Percentiles rank a stretch among this genome's conserved stretches.
Conservation (phyloP, 2,797 vertebrate species). For the Heteromormyrus szaboi region DNA sequence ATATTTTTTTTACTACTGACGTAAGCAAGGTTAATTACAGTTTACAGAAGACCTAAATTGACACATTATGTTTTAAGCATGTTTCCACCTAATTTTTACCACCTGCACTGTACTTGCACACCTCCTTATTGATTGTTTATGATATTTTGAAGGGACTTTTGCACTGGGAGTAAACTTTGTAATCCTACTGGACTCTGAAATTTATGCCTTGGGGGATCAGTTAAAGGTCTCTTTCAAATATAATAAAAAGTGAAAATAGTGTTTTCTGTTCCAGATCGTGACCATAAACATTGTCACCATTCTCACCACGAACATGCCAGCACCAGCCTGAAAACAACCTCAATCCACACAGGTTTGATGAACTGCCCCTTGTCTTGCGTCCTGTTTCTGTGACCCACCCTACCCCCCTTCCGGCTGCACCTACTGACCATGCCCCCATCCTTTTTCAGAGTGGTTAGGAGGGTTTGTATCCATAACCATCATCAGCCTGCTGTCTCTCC, state of each 20-base stretch:
- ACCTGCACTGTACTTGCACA: not conserved
- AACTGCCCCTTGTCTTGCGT: not conserved
- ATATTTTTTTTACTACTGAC: not conserved
- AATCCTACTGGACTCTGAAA: not conserved
- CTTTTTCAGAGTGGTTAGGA: constrained; percentile 79
- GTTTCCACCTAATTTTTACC: not conserved
- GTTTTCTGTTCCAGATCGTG: constrained; percentile 38
- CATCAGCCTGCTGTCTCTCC: constrained; percentile 87
- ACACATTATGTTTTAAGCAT: not conserved
- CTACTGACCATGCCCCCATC: not conserved
- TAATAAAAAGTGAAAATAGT: not conserved
- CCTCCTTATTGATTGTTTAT: not conserved
- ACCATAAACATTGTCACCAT: constrained; percentile 36
- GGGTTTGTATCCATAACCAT: constrained; percentile 88
- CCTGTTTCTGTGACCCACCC: not conserved
- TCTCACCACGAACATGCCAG: constrained; percentile 24
- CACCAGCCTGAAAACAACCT: constrained; percentile 22
- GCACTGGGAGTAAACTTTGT: constrained; percentile 23
- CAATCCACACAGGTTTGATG: constrained; percentile 35
- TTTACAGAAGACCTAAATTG: not conserved
- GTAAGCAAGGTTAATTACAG: not conserved
- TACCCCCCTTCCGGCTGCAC: not conserved
- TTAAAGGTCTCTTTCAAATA: not conserved
- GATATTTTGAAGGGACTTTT: not conserved
- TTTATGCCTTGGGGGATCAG: not conserved